Base-by-base conservation (phyloP, 2,797 vertebrate species). In the Danionella dracula region DNA sequence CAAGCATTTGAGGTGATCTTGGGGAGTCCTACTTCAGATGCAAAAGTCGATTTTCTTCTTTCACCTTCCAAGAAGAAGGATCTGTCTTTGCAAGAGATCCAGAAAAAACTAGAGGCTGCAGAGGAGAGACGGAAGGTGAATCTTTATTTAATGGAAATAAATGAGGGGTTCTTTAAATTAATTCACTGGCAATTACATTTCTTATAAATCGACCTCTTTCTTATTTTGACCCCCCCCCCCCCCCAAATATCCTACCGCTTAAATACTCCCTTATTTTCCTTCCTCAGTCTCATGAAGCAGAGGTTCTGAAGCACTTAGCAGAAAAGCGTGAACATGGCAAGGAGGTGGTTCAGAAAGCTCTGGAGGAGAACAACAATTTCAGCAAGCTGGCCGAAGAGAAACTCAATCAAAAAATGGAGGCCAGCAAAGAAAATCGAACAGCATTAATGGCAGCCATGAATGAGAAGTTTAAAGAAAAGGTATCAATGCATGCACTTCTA, bases 301-400 rank as follows among this genome's bases (percentile, higher is more conserved):
- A 93, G 81, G 92, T 97, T 79, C 89, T 97, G 84, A 93, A 90
- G 88, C 87, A 89, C 82, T 83, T 98, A 85, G 93, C 94, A 0
- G 94, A 96, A 80, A 94, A 96, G 77, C 85, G 95, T 29, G 95
- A 97, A 46, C 96, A 98, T 0, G 94, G 97, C 87, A 84, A 94
- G 59, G 94, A 95, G 8, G 96, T 98, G 73, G 85, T 98, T 80
- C 90, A 96, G 80, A 96, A 95, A 87, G 96, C 95, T 0, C 89
- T 96, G 90, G 95, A 97, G 70, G 95, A 96, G 81, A 98, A 94
- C 88, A 96, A 89, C 86, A 95, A 96, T 87, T 98, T 98, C 84
- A 98, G 95, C 90, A 93, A 91, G 84, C 90, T 94, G 92, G 95
- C 95, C 0, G 95, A 98, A 85, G 94, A 96, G 87, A 96, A 94